These are phyloP conservation scores for Idris sp. DNA, from an alignment of 1,140 invertebrate genomes.

Conservation along the genomic window DNA sequence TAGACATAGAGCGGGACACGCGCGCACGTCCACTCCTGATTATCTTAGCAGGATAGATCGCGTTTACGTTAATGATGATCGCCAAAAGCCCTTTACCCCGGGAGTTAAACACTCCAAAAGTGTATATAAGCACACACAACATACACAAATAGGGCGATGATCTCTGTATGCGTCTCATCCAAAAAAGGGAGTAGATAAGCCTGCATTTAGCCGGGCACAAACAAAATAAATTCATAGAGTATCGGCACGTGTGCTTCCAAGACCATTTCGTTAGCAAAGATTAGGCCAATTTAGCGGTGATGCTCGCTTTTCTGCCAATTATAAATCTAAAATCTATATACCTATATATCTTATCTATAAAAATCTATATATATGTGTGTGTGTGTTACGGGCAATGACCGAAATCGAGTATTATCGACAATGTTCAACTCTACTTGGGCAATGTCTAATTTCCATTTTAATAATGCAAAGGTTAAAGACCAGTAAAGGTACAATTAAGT, in stretches of 20 bases:
- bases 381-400: no score
- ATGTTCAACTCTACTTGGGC: no score
- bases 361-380: no score
- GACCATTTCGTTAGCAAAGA: constrained; percentile 38
- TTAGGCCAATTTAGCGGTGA: constrained; percentile 40
- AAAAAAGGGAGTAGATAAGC: constrained; percentile 33
- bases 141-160: constrained; percentile 47
- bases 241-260: constrained; percentile 43
- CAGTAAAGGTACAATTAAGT: no score
- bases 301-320: constrained; percentile 45
- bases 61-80: constrained; percentile 60
- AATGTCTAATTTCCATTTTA: no score
- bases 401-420: no score
- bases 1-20: constrained; percentile 18
- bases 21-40: constrained; percentile 43
- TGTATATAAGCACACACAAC: constrained; percentile 41
- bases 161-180: constrained; percentile 6
- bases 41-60: constrained; percentile 55
- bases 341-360: no score
- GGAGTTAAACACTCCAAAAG: constrained; percentile 51
- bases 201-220: constrained; percentile 44
- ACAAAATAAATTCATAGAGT: constrained; percentile 51
- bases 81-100: constrained; percentile 53
- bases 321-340: no score
- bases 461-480: no score